Evolutionary conservation across 2,797 vertebrate genomes (phyloP), one percentile per base, ranked within the genome.

Genomic region (Gymnopithys bicolor): DNA sequence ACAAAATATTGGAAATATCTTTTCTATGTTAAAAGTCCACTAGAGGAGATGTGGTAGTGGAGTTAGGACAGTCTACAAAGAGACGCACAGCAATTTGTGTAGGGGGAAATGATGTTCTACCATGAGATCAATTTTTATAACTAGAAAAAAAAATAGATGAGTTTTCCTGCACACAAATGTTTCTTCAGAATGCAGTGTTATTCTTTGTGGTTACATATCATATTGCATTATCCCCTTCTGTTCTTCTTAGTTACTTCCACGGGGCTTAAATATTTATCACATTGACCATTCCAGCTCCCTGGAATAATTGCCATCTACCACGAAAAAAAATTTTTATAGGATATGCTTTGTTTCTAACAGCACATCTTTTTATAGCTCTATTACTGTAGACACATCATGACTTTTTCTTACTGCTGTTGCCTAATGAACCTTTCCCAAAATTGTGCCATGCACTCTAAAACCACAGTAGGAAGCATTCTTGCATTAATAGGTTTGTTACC

Each of bases 221-320:
- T 39, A 62, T 19, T 69, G 3, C 16, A 51, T 71, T 93, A 76
- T 62, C 24, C 2, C 24, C 15, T 83, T 83, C 56, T 59, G 28
- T 37, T 77, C 48, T 43, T 73, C 39, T 89, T 80, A 59, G 22
- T 69, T 78, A 45, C 48, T 84, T 81, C 32, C 32, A 70, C 12
- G n/a, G 8, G 48, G 25, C 55, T 66, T 56, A 93, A 94, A 90
- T 89, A 81, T 91, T 93, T 89, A 89, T 78, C 46, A 17, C 11
- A 53, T 3, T 81, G 62, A 52, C 62, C 28, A 24, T 66, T 84
- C 28, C 55, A 89, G 46, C n/a, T 73, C 43, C 35, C 32, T 81
- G 45, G n/a, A 86, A 89, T 59, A 10, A 89, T 75, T 63, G 8
- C 7, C 24, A 66, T 55, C 23, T 73, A 63, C n/a, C 10, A 59